Conservation (phyloP, 2,113 vertebrate genomes). For the Prolemur simus region DNA sequence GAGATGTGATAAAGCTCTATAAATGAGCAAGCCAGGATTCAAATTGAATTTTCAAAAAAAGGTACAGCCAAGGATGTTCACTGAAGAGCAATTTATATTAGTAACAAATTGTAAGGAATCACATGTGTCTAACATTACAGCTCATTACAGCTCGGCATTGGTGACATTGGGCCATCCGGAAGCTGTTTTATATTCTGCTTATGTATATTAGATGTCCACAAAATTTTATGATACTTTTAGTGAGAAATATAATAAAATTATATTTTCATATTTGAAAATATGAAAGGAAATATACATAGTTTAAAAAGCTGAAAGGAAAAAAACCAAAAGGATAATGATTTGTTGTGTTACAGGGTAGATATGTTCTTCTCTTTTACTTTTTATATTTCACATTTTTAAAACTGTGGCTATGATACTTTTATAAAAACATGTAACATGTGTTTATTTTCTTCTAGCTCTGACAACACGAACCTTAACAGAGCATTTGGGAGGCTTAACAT, state of each 20-base stretch:
- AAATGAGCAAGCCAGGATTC: neutral
- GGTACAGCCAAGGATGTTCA: neutral
- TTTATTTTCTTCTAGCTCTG: neutral
- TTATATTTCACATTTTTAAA: neutral
- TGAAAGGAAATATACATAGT: neutral
- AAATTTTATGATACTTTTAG: neutral
- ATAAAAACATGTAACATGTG: neutral
- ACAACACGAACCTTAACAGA: neutral
- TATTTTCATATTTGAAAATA: slow-evolving; percentile 3
- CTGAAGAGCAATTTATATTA: neutral
- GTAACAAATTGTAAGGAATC: neutral
- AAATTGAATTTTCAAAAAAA: neutral
- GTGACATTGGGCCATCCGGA: neutral
- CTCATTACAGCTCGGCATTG: neutral
- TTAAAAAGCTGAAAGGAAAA: neutral
- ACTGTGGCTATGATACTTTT: neutral
- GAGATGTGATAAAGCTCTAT: neutral
- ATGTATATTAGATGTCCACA: neutral
- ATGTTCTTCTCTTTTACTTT: neutral
- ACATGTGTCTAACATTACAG: neutral
- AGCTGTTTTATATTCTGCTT: neutral
- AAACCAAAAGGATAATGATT: neutral
- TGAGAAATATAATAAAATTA: neutral
- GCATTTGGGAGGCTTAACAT: neutral
- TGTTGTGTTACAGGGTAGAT: neutral